These are phyloP conservation scores for Spongilla lacustris DNA, from an alignment of 37 sponge, comb jelly and placozoan genomes.

Conservation along the genomic window DNA sequence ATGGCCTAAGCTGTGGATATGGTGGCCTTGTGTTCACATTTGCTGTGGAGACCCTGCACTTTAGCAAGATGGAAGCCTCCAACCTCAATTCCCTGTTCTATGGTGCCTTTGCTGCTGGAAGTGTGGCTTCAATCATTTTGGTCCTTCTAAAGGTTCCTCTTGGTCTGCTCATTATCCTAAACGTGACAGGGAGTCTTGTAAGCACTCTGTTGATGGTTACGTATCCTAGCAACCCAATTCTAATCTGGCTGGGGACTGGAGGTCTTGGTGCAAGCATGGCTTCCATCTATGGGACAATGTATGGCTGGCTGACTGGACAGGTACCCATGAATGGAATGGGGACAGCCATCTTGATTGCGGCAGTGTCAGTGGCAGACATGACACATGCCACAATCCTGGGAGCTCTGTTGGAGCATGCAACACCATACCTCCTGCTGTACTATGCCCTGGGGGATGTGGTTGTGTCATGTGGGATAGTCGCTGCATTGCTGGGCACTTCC, in stretches of 20 bases:
- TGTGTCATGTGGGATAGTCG: slow-evolving; percentile 1
- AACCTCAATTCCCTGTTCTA: slow-evolving; percentile 51
- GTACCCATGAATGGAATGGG: slow-evolving; percentile 14
- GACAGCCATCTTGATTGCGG: slow-evolving; percentile 37
- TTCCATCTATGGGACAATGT: slow-evolving; percentile 46
- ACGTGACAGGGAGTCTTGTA: slow-evolving; percentile 46
- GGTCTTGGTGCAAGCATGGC: slow-evolving; percentile 48
- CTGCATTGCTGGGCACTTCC: not conserved
- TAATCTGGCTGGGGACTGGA: slow-evolving; percentile 52
- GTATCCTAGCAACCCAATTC: slow-evolving; percentile 5
- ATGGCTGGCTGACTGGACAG: slow-evolving; percentile 47
- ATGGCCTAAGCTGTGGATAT: slow-evolving; percentile 45
- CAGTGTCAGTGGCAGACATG: slow-evolving; percentile 39
- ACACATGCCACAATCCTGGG: slow-evolving; percentile 33
- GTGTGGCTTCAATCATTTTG: slow-evolving; percentile 32
- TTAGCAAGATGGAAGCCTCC: slow-evolving; percentile 49
- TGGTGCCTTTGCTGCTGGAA: slow-evolving; percentile 59
- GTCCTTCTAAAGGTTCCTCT: slow-evolving; percentile 35
- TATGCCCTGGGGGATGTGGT: slow-evolving; percentile 23
- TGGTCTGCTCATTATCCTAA: slow-evolving; percentile 28
- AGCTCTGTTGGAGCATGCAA: slow-evolving; percentile 1
- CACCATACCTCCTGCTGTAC: slow-evolving; percentile 36
- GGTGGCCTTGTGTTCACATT: slow-evolving; percentile 63
- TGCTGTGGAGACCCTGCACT: slow-evolving; percentile 44
- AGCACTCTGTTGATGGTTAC: slow-evolving; percentile 25